Conservation (phyloP, 1,140 invertebrate genomes). For the Drosophila jambulina region DNA sequence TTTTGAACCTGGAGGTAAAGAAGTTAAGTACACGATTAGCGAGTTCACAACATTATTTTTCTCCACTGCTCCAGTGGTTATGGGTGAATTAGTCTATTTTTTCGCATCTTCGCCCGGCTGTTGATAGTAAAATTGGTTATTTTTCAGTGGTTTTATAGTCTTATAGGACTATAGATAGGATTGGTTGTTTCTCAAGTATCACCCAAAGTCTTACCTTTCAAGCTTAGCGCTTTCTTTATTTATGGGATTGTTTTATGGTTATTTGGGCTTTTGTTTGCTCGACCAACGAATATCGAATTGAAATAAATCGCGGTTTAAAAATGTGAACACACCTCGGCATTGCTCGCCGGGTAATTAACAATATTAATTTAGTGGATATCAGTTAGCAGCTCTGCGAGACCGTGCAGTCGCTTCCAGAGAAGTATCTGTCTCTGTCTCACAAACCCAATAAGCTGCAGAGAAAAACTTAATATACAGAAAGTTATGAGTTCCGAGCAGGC, state of each 20-base stretch:
- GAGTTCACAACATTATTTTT: neutral
- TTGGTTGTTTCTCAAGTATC: conserved; percentile 49
- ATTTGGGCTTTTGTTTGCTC: conserved; percentile 52
- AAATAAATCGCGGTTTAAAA: conserved; percentile 83
- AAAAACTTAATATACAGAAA: conserved; percentile 82
- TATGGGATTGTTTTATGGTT: conserved; percentile 58
- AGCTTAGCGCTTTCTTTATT: conserved; percentile 60
- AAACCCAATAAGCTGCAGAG: conserved; percentile 83
- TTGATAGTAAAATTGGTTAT: conserved; percentile 32
- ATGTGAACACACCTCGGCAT: conserved; percentile 82
- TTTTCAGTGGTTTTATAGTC: conserved; percentile 35
- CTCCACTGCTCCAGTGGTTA: conserved; percentile 4
- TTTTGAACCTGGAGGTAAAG: conserved; percentile 94
- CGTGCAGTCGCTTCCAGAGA: conserved; percentile 54
- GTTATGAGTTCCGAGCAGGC: conserved; percentile 62
- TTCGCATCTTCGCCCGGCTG: conserved; percentile 16
- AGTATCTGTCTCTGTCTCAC: conserved; percentile 64
- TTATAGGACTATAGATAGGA: conserved; percentile 26
- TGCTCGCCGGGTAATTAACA: conserved; percentile 84
- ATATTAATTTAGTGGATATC: conserved; percentile 52
- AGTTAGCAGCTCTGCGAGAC: conserved; percentile 53
- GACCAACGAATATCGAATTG: conserved; percentile 75
- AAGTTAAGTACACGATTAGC: conserved; percentile 2
- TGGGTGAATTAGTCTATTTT: neutral
- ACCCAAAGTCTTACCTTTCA: conserved; percentile 77